A percentile compares a stretch with the other conserved stretches of the same genome.
Evolutionary conservation across 2,113 vertebrate genomes (phyloP).

Genomic region (Nibea albiflora): DNA sequence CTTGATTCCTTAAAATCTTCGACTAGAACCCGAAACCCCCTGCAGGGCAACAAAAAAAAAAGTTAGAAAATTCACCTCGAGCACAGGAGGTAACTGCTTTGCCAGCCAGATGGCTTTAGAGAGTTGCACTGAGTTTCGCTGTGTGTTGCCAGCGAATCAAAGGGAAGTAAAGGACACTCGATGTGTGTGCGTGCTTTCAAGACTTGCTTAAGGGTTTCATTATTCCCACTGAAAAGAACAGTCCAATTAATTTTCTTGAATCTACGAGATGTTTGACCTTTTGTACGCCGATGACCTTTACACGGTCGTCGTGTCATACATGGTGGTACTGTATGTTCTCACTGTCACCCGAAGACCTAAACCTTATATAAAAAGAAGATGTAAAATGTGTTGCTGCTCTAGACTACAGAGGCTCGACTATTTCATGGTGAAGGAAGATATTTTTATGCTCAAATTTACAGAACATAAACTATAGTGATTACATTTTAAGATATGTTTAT

Average conservation of each 20-base stretch:
- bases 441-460: not conserved
- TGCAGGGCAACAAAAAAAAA: not conserved
- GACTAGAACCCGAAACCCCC: not conserved
- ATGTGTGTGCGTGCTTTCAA: not conserved
- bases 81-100: not conserved
- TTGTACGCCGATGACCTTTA: not conserved
- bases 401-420: not conserved
- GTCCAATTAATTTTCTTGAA: not conserved
- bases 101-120: constrained; percentile 4
- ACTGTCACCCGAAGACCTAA: not conserved
- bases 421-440: not conserved
- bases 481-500: not conserved
- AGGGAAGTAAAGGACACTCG: not conserved
- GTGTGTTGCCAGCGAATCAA: not conserved
- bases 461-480: not conserved
- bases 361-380: not conserved
- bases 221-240: not conserved
- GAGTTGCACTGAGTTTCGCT: not conserved
- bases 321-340: not conserved
- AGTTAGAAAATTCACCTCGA: not conserved
- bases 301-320: not conserved
- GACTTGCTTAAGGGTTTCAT: not conserved
- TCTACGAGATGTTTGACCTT: constrained; percentile 7
- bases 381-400: not conserved
- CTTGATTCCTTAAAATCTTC: not conserved